phyloP scores from a whole-genome alignment of 2,888 invertebrate genomes.

The Camponotus fellah region DNA sequence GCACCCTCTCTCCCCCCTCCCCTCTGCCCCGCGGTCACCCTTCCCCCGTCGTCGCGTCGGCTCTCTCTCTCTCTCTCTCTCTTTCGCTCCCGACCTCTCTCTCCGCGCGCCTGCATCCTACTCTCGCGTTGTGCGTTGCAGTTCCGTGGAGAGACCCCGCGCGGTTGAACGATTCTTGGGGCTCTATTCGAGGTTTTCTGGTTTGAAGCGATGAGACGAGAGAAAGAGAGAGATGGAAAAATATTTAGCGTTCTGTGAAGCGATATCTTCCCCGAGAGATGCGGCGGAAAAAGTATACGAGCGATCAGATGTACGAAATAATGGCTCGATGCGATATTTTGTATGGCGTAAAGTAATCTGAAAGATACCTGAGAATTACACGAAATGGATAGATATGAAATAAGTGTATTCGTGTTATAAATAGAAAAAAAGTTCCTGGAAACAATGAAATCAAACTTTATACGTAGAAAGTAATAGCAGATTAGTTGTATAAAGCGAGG shows the following conservation, averaged over 20 bases:
- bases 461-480: not conserved
- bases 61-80: conserved; percentile 18
- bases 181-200: conserved; percentile 62
- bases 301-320: not conserved
- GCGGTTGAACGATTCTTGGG: conserved; percentile 67
- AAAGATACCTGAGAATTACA: not conserved
- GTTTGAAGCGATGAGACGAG: conserved; percentile 52
- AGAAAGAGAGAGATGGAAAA: conserved; percentile 14
- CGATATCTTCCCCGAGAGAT: not conserved
- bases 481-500: not conserved
- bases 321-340: conserved; percentile 9
- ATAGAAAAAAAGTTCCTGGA: not conserved
- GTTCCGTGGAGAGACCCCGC: conserved; percentile 67
- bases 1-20: not conserved
- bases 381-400: not conserved
- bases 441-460: not conserved
- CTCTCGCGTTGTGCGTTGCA: conserved; percentile 42
- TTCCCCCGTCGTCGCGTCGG: conserved; percentile 39
- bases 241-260: conserved; percentile 26
- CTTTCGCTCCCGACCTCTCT: conserved; percentile 4
- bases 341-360: not conserved
- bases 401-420: not conserved
- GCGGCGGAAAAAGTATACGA: not conserved
- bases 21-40: conserved; percentile 1
- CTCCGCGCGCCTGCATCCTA: conserved; percentile 14